Evolutionary conservation across 2,888 invertebrate species (phyloP).

Genomic region (Cetonia aurata): DNA sequence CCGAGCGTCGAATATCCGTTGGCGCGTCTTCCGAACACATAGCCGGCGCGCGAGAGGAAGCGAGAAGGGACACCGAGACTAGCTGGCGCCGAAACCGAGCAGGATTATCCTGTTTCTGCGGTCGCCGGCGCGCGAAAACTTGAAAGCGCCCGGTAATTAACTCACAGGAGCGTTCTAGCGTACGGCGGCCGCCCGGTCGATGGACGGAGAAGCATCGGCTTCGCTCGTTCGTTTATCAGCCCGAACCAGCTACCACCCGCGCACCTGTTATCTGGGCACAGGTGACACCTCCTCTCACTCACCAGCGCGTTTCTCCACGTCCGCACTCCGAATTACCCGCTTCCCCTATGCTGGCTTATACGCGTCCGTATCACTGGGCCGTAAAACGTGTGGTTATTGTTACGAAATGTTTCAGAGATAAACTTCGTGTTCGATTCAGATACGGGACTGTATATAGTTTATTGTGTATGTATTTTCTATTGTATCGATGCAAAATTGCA

Average conservation of each 20-base stretch:
- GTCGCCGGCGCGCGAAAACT: constrained; percentile 33
- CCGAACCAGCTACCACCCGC: constrained; percentile 46
- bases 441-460: no score
- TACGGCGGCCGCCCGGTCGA: constrained; percentile 35
- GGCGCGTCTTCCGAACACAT: not conserved
- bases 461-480: no score
- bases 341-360: not conserved
- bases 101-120: constrained; percentile 33
- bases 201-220: constrained; percentile 17
- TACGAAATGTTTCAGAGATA: no score
- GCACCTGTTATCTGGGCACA: constrained; percentile 43
- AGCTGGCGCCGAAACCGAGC: constrained; percentile 4
- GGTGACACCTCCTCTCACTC: constrained; percentile 39
- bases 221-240: constrained; percentile 47
- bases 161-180: constrained; percentile 49
- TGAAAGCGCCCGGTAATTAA: constrained; percentile 51
- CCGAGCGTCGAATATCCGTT: not conserved
- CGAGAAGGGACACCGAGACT: constrained; percentile 1
- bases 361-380: no score
- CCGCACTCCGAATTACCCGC: not conserved
- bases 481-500: no score
- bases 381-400: no score
- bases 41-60: no score
- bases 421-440: no score
- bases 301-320: not conserved